Evolutionary conservation across 2,888 invertebrate genomes (phyloP).

Genomic region (Dasypolia templi): DNA sequence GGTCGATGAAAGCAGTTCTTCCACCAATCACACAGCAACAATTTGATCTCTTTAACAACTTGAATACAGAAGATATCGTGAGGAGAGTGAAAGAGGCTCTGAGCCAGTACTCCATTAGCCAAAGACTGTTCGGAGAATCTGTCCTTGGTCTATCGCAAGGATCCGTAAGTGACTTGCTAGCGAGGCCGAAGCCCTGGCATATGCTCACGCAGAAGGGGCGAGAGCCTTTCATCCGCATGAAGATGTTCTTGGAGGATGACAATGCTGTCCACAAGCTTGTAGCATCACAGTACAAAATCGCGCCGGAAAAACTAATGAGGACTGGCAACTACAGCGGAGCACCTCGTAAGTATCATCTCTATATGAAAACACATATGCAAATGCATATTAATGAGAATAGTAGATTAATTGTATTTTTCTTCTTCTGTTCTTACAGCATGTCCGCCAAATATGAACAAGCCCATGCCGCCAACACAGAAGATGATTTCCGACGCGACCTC

Average conservation of each 20-base stretch:
- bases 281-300: constrained; percentile 99
- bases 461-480: constrained; percentile 94
- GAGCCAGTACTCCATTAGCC: constrained; percentile 99
- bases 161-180: constrained; percentile 98
- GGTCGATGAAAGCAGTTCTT: constrained; percentile 98
- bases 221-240: constrained; percentile 99
- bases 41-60: constrained; percentile 99
- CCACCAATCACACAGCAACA: constrained; percentile 99
- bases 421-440: constrained; percentile 88
- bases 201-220: constrained; percentile 99
- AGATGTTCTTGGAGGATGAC: constrained; percentile 99
- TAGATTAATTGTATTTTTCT: constrained; percentile 50
- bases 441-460: constrained; percentile 92
- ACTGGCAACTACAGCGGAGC: constrained; percentile 97
- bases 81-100: constrained; percentile 98
- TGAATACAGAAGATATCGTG: constrained; percentile 99
- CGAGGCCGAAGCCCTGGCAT: constrained; percentile 99
- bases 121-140: constrained; percentile 99
- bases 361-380: constrained; percentile 5
- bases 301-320: constrained; percentile 99
- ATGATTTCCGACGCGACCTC: constrained; percentile 94
- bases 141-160: constrained; percentile 99
- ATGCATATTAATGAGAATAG: constrained; percentile 18
- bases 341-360: constrained; percentile 92
- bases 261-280: constrained; percentile 98